Conservation (phyloP, 2,888 invertebrate species). For the Aporophyla lueneburgensis region DNA sequence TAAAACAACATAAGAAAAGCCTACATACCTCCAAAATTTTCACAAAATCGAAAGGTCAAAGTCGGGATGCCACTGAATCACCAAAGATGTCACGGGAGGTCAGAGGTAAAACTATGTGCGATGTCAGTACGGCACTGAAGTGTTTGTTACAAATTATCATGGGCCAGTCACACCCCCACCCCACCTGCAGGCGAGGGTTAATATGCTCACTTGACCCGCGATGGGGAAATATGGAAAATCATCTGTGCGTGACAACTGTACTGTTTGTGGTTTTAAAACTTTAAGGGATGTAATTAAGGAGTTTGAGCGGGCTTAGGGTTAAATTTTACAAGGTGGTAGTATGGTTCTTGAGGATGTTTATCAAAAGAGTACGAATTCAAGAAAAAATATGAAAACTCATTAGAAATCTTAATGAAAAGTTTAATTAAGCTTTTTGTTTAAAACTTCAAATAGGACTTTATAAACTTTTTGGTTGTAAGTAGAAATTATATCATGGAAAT, state of each 20-base stretch:
- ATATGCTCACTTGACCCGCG: slow-evolving; percentile 87
- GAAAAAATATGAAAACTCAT: too few species aligned
- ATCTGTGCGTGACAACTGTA: slow-evolving; percentile 82
- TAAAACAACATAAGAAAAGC: neutral
- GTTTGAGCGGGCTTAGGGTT: neutral
- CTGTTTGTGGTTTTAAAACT: slow-evolving; percentile 64
- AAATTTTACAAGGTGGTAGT: neutral
- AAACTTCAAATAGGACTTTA: too few species aligned
- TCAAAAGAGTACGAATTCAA: too few species aligned
- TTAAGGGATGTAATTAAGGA: slow-evolving; percentile 46
- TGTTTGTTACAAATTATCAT: slow-evolving; percentile 86
- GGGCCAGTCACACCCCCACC: slow-evolving; percentile 81
- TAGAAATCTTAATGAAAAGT: too few species aligned
- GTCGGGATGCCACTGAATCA: slow-evolving; percentile 58
- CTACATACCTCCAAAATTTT: slow-evolving; percentile 43
- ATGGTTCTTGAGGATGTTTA: too few species aligned
- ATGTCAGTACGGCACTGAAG: slow-evolving; percentile 84
- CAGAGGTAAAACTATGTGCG: slow-evolving; percentile 85
- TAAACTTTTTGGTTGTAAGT: too few species aligned
- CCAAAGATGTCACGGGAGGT: slow-evolving; percentile 76
- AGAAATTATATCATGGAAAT: too few species aligned
- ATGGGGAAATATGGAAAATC: slow-evolving; percentile 78
- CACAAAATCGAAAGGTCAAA: slow-evolving; percentile 29
- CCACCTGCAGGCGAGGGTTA: slow-evolving; percentile 85
- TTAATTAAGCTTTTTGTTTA: too few species aligned